Conservation (phyloP, 2,797 vertebrate species). For the Paramormyrops hopkinsi region DNA sequence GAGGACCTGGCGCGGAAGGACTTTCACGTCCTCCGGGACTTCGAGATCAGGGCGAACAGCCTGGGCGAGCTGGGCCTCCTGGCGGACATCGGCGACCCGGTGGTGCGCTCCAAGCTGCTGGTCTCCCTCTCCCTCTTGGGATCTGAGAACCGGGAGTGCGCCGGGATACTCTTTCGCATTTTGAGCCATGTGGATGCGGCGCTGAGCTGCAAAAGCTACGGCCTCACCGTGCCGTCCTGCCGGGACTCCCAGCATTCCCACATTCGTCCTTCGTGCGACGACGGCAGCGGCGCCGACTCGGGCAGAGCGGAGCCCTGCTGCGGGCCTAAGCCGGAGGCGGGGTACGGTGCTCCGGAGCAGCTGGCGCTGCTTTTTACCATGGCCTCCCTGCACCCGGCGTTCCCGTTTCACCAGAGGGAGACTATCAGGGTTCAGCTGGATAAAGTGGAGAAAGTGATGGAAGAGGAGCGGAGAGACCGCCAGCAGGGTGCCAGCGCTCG, state of each 20-base stretch:
- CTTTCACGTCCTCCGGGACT: conserved; percentile 75
- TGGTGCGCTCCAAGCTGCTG: conserved; percentile 76
- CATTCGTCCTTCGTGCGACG: conserved; percentile 19
- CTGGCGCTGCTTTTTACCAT: conserved; percentile 84
- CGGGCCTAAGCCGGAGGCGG: conserved; percentile 42
- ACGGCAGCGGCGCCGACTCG: conserved; percentile 39
- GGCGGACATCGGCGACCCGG: conserved; percentile 73
- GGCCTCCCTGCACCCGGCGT: conserved; percentile 87
- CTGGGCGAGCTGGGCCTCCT: conserved; percentile 51
- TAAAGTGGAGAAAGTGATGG: conserved; percentile 56
- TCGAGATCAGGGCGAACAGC: conserved; percentile 74
- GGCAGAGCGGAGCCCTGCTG: conserved; percentile 40
- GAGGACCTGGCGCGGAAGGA: conserved; percentile 80
- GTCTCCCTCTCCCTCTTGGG: conserved; percentile 82
- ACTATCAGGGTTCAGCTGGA: conserved; percentile 74
- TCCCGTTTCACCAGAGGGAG: conserved; percentile 87
- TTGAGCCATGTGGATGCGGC: conserved; percentile 73
- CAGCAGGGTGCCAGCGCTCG: conserved; percentile 41
- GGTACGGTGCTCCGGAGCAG: conserved; percentile 68
- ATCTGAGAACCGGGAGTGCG: conserved; percentile 86
- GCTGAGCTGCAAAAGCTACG: conserved; percentile 54
- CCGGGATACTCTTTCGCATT: conserved; percentile 77
- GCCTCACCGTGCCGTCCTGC: conserved; percentile 41
- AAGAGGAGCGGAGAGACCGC: conserved; percentile 43
- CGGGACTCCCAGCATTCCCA: conserved; percentile 37